phyloP scores from a whole-genome alignment of 2,113 vertebrate genomes.

The Odobenus rosmarus region DNA sequence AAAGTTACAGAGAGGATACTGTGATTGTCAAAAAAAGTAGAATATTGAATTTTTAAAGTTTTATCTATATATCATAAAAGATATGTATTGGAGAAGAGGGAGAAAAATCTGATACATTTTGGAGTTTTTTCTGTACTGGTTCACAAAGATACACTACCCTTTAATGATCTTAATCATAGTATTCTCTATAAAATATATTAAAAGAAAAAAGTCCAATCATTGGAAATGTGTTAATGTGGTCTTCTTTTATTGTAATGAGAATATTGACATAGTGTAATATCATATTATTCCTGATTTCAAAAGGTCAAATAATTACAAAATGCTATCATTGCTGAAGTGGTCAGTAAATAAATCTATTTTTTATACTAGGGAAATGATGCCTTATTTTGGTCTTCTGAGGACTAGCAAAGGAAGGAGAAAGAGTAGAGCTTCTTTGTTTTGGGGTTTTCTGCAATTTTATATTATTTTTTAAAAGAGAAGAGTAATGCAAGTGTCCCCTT shows the following conservation, averaged over 20 bases:
- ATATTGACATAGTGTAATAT: neutral
- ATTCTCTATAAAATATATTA: neutral
- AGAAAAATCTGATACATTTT: neutral
- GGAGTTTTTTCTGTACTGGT: neutral
- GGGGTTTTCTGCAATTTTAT: neutral
- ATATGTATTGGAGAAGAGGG: neutral
- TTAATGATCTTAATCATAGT: neutral
- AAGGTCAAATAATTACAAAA: neutral
- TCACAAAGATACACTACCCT: neutral
- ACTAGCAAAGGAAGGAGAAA: neutral
- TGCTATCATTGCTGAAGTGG: neutral
- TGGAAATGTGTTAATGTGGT: neutral
- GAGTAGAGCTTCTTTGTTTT: neutral
- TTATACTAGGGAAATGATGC: neutral
- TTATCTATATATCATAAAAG: neutral
- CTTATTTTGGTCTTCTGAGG: constrained; percentile 64
- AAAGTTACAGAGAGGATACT: neutral
- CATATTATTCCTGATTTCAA: neutral
- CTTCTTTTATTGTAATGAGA: neutral
- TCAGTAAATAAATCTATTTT: neutral
- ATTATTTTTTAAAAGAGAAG: neutral
- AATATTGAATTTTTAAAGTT: neutral
- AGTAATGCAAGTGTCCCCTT: neutral
- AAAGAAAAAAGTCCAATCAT: neutral
- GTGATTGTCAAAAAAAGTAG: neutral